A percentile compares a stretch with the other conserved stretches of the same genome.
These are phyloP conservation scores for Drosophila trapezifrons DNA, from an alignment of 1,140 invertebrate species.

Conservation along the genomic window DNA sequence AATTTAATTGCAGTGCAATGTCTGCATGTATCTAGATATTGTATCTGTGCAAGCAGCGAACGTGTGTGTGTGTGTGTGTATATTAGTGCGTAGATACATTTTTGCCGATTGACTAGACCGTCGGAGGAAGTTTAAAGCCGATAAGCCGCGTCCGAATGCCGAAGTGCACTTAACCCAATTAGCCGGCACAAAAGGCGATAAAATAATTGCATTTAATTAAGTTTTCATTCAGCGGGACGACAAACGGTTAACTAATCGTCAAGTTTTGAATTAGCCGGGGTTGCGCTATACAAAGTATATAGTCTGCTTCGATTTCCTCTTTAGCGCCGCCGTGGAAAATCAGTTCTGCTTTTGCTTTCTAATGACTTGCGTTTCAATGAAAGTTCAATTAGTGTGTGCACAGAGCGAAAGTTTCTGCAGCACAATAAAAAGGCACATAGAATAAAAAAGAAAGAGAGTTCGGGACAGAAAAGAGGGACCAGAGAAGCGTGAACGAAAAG, in stretches of 20 bases:
- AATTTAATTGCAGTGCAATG: conserved; percentile 43
- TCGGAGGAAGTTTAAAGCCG: conserved; percentile 50
- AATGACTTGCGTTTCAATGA: conserved; percentile 79
- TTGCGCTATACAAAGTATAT: conserved; percentile 16
- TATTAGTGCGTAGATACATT: conserved; percentile 11
- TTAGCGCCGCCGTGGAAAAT: conserved; percentile 43
- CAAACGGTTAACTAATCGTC: conserved; percentile 57
- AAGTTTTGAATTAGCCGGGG: conserved; percentile 54
- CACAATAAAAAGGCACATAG: conserved; percentile 40
- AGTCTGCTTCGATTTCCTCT: conserved; percentile 62
- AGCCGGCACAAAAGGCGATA: conserved; percentile 71
- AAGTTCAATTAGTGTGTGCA: conserved; percentile 76
- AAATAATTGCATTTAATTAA: conserved; percentile 80
- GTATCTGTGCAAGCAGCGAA: conserved; percentile 9
- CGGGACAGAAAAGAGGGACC: not conserved
- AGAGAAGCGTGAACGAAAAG: conserved; percentile 21
- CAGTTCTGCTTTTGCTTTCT: conserved; percentile 76
- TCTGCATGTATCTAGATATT: conserved; percentile 25
- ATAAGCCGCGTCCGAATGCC: conserved; percentile 49
- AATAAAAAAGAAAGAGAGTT: conserved; percentile 11
- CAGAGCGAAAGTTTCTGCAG: conserved; percentile 69
- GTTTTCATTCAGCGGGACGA: conserved; percentile 50
- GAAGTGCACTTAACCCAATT: conserved; percentile 75
- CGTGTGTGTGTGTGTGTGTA: too few relatives aligned
- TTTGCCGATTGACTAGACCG: conserved; percentile 60